Evolutionary conservation across 2,888 invertebrate species (phyloP).

Genomic region (Amphipoea lucens): DNA sequence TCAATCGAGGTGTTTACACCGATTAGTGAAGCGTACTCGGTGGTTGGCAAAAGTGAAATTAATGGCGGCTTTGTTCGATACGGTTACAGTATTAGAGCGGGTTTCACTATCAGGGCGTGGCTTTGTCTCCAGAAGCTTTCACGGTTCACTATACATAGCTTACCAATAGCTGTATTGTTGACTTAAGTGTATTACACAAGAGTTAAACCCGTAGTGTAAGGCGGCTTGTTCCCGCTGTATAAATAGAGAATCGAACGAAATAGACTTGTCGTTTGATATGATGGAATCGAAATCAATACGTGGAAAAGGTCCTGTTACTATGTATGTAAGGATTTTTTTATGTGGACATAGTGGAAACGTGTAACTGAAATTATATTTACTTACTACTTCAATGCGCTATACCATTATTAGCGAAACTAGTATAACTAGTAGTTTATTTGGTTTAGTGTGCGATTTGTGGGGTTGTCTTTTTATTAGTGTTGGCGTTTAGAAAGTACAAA

Average conservation of each 20-base stretch:
- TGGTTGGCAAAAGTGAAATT: conserved; percentile 84
- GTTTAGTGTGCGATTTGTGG: not conserved
- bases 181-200: conserved; percentile 33
- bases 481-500: not conserved
- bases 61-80: conserved; percentile 74
- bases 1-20: conserved; percentile 77
- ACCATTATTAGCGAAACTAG: not conserved
- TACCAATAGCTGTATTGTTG: conserved; percentile 36
- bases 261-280: conserved; percentile 36
- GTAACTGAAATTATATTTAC: conserved; percentile 27
- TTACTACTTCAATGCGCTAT: conserved; percentile 5
- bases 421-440: not conserved
- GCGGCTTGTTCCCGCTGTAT: conserved; percentile 14
- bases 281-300: conserved; percentile 47
- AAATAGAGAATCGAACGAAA: conserved; percentile 37
- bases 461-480: not conserved
- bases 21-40: conserved; percentile 82
- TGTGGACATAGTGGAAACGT: not conserved
- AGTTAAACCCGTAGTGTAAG: conserved; percentile 5
- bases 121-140: conserved; percentile 71
- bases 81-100: conserved; percentile 67
- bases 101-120: conserved; percentile 73
- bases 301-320: not conserved
- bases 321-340: not conserved
- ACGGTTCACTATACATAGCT: conserved; percentile 53